Base-by-base conservation (phyloP, 2,113 vertebrate species). In the Sarotherodon lohbergeri region DNA sequence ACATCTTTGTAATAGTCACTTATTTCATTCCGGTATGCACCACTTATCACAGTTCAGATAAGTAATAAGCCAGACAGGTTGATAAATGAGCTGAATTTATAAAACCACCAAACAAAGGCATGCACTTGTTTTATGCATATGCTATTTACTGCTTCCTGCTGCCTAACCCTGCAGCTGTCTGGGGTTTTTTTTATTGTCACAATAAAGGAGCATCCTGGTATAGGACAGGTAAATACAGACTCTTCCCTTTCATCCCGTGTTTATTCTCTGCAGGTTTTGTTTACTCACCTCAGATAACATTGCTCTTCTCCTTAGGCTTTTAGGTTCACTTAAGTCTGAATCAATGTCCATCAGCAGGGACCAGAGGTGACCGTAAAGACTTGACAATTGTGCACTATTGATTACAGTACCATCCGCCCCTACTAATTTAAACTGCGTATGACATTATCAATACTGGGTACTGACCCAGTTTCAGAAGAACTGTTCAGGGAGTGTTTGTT, bases 291-390 rank as follows among this genome's bases (percentile, higher is more conserved):
- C 78, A 81, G 19, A 85, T 83, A 80, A 78, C 85, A 50, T 24
- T 84, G 81, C 88, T 66, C 66, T 27, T 86, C 71, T 92, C 56
- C 61, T 22, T 52, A 17, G 3, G 56, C 84, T 93, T 92, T 89
- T 88, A 90, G 86, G 55, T 92, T 86, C 90, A 87, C 88, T 89
- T 89, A 84, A 88, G 61, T 92, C 81, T 46, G 86, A 91, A 95
- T 95, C 93, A 5, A 93, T 96, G 83, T 86, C 90, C 92, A 95
- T 96, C 92, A 95, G 86, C 73, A 13, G 68, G 57, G 90, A 89
- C 84, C 89, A 89, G 89, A 85, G 93, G 94, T 94, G 93, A 91
- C 82, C 92, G 84, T 91, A 93, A 86, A 93, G 84, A 82, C 86
- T 89, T 86, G 88, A 92, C 88, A 91, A 89, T 91, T 89, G 89